Conservation (phyloP, 2,797 vertebrate species). For the Simalia tracyae region DNA sequence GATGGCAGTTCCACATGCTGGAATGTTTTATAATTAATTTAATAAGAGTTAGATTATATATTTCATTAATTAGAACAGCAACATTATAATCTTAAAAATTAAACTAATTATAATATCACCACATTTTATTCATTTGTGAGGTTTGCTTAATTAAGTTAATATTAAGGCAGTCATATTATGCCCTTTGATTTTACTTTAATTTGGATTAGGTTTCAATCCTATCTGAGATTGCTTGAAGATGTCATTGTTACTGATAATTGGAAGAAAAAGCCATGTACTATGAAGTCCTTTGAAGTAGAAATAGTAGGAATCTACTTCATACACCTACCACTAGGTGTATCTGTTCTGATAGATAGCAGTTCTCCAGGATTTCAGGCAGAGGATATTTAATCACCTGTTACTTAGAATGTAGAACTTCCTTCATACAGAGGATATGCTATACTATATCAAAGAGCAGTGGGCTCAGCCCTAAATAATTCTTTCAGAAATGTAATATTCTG, state of each 20-base stretch:
- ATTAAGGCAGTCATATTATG: not conserved
- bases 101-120: not conserved
- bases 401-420: too few relatives aligned
- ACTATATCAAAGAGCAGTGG: not conserved
- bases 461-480: not conserved
- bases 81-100: not conserved
- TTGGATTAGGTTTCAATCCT: not conserved
- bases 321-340: not conserved
- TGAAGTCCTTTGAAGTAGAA: not conserved
- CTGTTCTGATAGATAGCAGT: not conserved
- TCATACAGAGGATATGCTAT: too few relatives aligned
- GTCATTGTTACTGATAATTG: not conserved
- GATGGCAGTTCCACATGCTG: not conserved
- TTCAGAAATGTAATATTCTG: not conserved
- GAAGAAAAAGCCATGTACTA: not conserved
- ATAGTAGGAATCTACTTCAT: not conserved
- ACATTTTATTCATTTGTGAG: not conserved
- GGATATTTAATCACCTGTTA: not conserved
- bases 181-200: not conserved
- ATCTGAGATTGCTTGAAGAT: not conserved
- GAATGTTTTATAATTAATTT: not conserved
- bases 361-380: not conserved
- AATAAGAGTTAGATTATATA: not conserved
- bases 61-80: not conserved
- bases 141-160: conserved; percentile 14